These are phyloP conservation scores for Macropus fuliginosus DNA, from an alignment of 2,797 vertebrate genomes.

Conservation along the genomic window DNA sequence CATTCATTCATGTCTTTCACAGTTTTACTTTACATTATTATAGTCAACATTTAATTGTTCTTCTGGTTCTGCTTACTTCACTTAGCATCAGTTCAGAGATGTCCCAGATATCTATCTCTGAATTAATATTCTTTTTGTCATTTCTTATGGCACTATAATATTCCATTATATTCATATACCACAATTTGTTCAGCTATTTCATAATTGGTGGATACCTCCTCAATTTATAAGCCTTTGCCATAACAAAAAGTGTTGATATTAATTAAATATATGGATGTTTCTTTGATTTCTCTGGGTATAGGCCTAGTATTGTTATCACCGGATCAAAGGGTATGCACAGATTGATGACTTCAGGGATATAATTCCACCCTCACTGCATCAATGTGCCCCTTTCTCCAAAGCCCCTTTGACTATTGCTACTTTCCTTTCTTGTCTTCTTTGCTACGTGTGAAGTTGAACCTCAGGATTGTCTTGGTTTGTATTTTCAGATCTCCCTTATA, in stretches of 20 bases:
- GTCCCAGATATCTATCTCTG: neutral
- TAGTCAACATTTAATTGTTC: neutral
- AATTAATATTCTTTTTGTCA: neutral
- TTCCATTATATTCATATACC: neutral
- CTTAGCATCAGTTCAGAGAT: neutral
- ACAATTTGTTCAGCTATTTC: neutral
- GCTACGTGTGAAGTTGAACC: neutral
- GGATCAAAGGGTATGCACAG: neutral
- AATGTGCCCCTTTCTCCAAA: neutral
- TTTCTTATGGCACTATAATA: neutral
- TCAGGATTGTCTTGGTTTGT: neutral
- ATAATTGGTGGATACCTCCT: neutral
- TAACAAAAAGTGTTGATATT: neutral
- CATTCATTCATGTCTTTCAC: neutral
- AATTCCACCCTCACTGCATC: neutral
- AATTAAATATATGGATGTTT: neutral
- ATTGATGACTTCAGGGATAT: neutral
- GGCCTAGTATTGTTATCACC: neutral
- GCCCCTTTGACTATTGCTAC: neutral
- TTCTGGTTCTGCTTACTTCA: neutral
- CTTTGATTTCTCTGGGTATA: neutral
- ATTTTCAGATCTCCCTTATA: neutral
- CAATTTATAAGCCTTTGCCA: neutral
- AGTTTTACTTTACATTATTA: neutral
- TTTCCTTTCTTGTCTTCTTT: neutral